Base-by-base conservation (phyloP, 2,888 invertebrate genomes). In the Kryphioiulus occultus region DNA sequence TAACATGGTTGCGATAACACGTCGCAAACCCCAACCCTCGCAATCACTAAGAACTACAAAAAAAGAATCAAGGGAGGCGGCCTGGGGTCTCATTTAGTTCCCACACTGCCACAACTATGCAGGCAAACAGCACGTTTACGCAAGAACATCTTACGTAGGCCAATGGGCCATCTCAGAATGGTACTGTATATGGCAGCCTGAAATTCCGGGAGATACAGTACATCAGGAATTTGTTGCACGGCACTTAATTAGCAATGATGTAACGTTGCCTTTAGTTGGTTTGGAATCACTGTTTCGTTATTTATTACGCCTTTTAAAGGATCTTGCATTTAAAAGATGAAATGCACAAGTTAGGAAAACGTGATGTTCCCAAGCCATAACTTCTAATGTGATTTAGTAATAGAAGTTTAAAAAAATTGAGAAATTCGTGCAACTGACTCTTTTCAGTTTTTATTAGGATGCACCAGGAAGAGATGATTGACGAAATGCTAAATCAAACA, bases 101-200 rank as follows among this genome's bases (percentile, higher is more conserved):
- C 78, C 78, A 78, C 78, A 78, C 78, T 78, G 78, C 78, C 78
- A 68, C 68, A 32, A 78, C 78, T 78, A 78, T 78, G 78, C 78
- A 78, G 78, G 30, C 26, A 32, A 30, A 78, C 78, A 68, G 12
- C 68, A 12, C 26, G 68, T 26, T 68, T 26, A 68, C 26, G 68
- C 68, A 26, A 9, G 59, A 59, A 26, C 68, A 68, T 68, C 68
- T 26, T 68, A 26, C 68, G 9, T 26, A 78, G 26, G 30, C 78
- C 78, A 30, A 30, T 30, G 15, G 78, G 12, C 78, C 78, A 78
- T 30, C 1, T 78, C 17, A 78, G 78, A 78, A 68, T 5, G 19
- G n/a, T 26, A n/a, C n/a, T n/a, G n/a, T n/a, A n/a, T 68, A 26
- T 68, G 78, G 30, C 30, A 17, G 30, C 30, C 9, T 22, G 9